Evolutionary conservation across 2,113 vertebrate species (phyloP).

Genomic region (Saimiri boliviensis): DNA sequence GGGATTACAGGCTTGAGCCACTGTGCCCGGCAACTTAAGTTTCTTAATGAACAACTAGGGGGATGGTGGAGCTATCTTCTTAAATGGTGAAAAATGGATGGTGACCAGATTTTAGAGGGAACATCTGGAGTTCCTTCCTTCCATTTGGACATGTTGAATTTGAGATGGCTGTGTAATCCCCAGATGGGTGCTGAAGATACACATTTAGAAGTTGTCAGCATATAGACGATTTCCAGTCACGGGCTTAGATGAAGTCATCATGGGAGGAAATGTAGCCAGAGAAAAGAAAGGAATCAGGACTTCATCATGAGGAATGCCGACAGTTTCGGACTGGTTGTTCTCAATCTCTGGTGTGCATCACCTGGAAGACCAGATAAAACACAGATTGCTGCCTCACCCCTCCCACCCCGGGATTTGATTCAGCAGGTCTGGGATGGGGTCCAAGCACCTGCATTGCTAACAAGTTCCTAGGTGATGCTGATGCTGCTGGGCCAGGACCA

Average conservation of each 20-base stretch:
- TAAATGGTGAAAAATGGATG: neutral
- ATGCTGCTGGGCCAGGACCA: neutral
- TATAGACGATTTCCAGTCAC: neutral
- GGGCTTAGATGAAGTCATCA: neutral
- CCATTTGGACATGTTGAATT: neutral
- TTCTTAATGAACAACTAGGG: neutral
- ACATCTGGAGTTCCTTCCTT: neutral
- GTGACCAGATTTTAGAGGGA: neutral
- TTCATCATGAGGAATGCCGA: accelerated
- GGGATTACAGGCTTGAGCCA: no score
- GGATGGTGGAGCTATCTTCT: neutral
- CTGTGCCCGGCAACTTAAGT: no score
- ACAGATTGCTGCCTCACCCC: neutral
- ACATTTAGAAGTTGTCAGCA: neutral
- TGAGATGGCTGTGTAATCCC: neutral
- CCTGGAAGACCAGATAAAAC: neutral
- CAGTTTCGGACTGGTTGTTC: neutral
- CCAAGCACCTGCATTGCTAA: neutral
- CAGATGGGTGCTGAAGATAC: neutral
- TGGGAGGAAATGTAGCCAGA: neutral
- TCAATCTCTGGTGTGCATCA: neutral
- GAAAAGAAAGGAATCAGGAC: neutral
- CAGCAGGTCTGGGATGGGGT: neutral
- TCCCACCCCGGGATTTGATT: neutral
- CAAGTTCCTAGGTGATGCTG: neutral